A percentile compares a stretch with the other conserved stretches of the same genome.
Conservation (phyloP, 30 jellyfish, hydroid and myxozoan genomes). For the Hydra vulgaris region DNA sequence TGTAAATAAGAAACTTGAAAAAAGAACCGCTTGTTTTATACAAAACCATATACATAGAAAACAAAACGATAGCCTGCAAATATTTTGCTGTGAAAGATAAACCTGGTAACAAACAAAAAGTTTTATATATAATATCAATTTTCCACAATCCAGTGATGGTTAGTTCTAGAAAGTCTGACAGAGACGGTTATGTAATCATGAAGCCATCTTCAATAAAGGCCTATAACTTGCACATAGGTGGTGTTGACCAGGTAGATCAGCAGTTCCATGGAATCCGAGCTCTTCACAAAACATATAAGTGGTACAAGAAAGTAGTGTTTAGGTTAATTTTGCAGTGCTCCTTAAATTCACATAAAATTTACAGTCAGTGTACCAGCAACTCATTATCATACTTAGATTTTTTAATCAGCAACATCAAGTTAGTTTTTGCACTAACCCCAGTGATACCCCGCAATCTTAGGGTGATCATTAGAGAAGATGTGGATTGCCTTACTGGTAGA, state of each 20-base stretch:
- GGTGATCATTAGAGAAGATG: background rate
- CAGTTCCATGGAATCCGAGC: no score
- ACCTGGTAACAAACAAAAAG: conserved; percentile 5
- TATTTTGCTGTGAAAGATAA: background rate
- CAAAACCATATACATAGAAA: background rate
- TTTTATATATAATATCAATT: conserved; percentile 10
- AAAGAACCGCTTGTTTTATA: conserved; percentile 16
- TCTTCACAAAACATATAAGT: conserved; percentile 16
- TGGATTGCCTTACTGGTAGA: background rate
- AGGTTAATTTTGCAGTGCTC: background rate
- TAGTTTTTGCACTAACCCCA: background rate
- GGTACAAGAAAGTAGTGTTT: conserved; percentile 18
- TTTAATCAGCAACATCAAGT: background rate
- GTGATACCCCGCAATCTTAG: background rate
- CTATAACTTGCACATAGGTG: conserved; percentile 18
- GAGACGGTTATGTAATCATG: conserved; percentile 2
- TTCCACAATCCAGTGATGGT: conserved; percentile 15
- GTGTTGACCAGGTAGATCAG: conserved; percentile 24
- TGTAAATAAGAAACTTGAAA: conserved; percentile 4
- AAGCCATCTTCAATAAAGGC: conserved; percentile 12
- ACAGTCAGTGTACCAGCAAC: background rate
- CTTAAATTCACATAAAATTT: conserved; percentile 18
- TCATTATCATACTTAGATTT: background rate
- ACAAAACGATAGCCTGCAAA: background rate
- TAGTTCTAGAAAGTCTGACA: conserved; percentile 1